Evolutionary conservation across 2,888 invertebrate species (phyloP).

Genomic region (Tholera decimalis): DNA sequence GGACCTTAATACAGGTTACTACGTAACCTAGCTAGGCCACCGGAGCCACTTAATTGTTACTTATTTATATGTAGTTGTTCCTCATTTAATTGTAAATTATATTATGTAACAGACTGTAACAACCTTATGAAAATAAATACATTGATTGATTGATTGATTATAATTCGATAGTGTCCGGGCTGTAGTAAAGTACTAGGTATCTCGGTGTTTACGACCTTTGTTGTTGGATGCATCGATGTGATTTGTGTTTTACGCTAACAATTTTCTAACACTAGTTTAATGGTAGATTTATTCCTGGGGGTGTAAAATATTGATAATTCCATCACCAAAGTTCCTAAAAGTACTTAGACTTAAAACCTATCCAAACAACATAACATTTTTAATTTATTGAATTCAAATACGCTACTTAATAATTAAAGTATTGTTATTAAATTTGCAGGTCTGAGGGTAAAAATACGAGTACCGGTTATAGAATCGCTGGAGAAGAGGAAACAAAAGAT

Average conservation of each 20-base stretch:
- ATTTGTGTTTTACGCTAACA: slow-evolving; percentile 8
- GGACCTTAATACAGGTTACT: no score
- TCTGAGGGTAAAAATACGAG: slow-evolving; percentile 10
- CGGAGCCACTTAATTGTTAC: no score
- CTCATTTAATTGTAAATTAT: no score
- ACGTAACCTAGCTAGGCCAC: no score
- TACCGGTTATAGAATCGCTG: slow-evolving; percentile 13
- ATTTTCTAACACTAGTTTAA: slow-evolving; percentile 13
- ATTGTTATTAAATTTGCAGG: slow-evolving; percentile 10
- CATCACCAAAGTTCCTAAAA: slow-evolving; percentile 13
- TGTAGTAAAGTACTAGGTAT: slow-evolving; percentile 15
- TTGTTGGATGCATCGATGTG: slow-evolving; percentile 13
- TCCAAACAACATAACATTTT: no score
- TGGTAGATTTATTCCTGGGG: slow-evolving; percentile 10
- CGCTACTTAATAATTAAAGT: slow-evolving; percentile 2
- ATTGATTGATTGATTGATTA: no score
- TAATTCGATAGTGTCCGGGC: slow-evolving; percentile 10
- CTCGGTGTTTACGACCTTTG: no score
- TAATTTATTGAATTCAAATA: slow-evolving; percentile 12
- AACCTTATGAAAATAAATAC: no score
- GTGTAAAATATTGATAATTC: slow-evolving; percentile 7
- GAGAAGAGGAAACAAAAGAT: slow-evolving; percentile 11
- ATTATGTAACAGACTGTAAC: no score
- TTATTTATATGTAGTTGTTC: no score
- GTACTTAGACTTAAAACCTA: slow-evolving; percentile 11